Conservation (phyloP, 2,888 invertebrate species). For the Tolmerus cingulatus region DNA sequence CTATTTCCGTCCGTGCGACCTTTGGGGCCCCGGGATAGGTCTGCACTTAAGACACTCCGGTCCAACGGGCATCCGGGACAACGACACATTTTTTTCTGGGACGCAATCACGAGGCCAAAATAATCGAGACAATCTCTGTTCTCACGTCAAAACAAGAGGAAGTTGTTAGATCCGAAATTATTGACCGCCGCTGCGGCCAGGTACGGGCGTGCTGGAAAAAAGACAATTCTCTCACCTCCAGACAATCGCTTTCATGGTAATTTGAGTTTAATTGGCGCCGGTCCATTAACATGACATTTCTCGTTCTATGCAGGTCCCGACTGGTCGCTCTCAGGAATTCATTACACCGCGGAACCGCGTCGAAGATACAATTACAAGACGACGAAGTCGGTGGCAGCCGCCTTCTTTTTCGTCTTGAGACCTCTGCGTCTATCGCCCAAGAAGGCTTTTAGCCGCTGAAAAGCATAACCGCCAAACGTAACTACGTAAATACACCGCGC, state of each 20-base stretch:
- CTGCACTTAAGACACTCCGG: neutral
- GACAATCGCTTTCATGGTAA: conserved; percentile 18
- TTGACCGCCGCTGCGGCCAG: neutral
- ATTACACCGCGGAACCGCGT: neutral
- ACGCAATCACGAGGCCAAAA: neutral
- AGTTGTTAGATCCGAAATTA: neutral
- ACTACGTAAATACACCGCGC: neutral
- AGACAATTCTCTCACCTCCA: neutral
- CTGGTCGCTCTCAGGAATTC: neutral
- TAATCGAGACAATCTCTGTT: neutral
- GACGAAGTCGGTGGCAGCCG: neutral
- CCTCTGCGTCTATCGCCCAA: neutral
- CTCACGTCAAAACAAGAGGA: neutral
- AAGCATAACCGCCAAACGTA: neutral
- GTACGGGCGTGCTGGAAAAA: neutral
- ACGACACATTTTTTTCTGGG: neutral
- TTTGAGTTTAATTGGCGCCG: conserved; percentile 22
- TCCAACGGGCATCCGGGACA: neutral
- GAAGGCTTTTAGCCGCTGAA: neutral
- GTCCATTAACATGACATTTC: conserved; percentile 24
- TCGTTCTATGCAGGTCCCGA: neutral
- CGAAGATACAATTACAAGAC: neutral
- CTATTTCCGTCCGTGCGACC: neutral
- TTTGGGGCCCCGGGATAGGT: neutral
- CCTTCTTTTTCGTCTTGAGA: neutral